phyloP scores from a whole-genome alignment of 2,113 vertebrate species.

The Tricholaema leucomelas region DNA sequence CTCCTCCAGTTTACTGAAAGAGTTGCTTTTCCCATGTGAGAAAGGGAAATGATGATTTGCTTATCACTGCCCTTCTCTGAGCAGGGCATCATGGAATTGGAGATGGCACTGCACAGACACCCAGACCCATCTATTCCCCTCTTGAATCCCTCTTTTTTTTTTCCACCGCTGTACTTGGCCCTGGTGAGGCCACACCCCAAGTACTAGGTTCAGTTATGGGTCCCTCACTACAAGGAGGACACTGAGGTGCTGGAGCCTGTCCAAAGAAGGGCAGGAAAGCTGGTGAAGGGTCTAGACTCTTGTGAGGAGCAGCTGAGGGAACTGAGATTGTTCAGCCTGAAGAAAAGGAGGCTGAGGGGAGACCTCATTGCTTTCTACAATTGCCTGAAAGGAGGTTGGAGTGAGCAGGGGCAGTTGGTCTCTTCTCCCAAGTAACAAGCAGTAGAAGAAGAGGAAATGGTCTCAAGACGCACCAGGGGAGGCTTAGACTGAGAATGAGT shows the following conservation, averaged over 20 bases:
- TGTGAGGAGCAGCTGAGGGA: not conserved
- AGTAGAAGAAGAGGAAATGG: no score
- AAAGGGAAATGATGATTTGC: not conserved
- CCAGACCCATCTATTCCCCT: not conserved
- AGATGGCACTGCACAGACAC: fast-evolving
- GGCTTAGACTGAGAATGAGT: no score
- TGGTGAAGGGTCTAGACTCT: not conserved
- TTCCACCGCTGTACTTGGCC: not conserved
- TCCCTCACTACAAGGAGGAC: not conserved
- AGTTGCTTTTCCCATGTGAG: not conserved
- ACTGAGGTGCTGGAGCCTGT: not conserved
- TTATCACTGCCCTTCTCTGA: not conserved
- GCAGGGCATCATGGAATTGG: not conserved
- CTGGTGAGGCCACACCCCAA: not conserved
- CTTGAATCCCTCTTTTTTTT: not conserved
- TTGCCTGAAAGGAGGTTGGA: no score
- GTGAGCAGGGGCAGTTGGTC: no score
- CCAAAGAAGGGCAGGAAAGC: not conserved
- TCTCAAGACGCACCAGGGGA: no score
- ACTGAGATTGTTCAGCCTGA: no score
- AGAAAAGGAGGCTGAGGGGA: no score
- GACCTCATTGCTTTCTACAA: no score
- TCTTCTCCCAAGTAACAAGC: no score
- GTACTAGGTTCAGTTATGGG: not conserved
- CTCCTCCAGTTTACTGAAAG: not conserved